These are phyloP conservation scores for Trissolcus brochymenae DNA, from an alignment of 2,888 invertebrate species.

Conservation along the genomic window DNA sequence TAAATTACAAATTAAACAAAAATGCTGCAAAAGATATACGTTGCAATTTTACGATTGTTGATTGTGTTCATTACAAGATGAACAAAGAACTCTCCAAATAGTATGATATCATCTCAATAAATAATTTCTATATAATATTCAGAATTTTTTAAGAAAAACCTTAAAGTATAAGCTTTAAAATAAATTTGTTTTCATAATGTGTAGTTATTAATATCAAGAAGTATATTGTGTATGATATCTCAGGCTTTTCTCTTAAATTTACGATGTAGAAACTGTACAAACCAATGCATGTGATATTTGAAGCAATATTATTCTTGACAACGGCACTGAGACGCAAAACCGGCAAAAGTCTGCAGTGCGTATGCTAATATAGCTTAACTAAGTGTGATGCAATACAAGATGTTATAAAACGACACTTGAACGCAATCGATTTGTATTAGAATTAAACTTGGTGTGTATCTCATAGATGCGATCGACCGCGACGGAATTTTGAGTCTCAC, in stretches of 20 bases:
- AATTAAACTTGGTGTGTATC: constrained; percentile 61
- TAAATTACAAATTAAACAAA: too few relatives aligned
- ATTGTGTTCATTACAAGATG: too few relatives aligned
- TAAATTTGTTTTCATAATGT: too few relatives aligned
- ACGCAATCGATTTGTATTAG: constrained; percentile 25
- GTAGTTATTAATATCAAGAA: not conserved
- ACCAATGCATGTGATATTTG: not conserved
- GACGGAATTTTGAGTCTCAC: constrained; percentile 83
- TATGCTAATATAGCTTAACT: constrained; percentile 50
- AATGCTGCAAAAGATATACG: too few relatives aligned
- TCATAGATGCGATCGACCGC: constrained; percentile 81
- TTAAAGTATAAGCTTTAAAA: not conserved
- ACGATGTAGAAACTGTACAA: not conserved
- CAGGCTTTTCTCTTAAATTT: not conserved
- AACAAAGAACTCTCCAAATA: too few relatives aligned
- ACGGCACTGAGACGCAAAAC: constrained; percentile 40
- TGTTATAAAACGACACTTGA: constrained; percentile 33
- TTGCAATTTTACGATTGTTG: too few relatives aligned
- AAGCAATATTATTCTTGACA: constrained; percentile 3
- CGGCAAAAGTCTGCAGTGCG: constrained; percentile 56
- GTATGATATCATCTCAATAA: too few relatives aligned
- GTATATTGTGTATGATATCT: not conserved
- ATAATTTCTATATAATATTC: too few relatives aligned
- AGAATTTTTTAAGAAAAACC: too few relatives aligned
- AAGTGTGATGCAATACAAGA: constrained; percentile 59